These are phyloP conservation scores for Oreochromis mossambicus DNA, from an alignment of 2,797 vertebrate species.

Conservation along the genomic window DNA sequence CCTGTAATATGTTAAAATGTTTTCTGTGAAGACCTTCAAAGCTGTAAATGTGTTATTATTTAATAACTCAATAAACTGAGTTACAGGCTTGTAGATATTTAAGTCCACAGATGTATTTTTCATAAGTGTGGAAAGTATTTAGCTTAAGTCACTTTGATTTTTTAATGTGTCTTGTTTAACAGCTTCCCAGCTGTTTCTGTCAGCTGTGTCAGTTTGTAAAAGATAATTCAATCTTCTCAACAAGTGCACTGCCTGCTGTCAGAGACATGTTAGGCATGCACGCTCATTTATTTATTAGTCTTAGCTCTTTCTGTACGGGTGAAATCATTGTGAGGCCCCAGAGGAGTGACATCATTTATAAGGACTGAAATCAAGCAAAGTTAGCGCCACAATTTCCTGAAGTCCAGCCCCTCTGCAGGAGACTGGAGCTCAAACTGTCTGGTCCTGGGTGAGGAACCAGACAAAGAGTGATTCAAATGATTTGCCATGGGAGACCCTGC, in stretches of 20 bases:
- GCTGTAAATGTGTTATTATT: neutral
- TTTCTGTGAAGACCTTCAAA: neutral
- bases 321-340: neutral
- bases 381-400: neutral
- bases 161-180: fast-evolving
- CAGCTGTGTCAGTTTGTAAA: neutral
- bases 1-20: neutral
- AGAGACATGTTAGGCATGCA: neutral
- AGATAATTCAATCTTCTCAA: neutral
- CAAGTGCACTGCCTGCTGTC: neutral
- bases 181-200: neutral
- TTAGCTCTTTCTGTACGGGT: neutral
- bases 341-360: neutral
- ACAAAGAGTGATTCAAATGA: neutral
- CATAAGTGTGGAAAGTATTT: fast-evolving
- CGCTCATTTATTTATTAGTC: neutral
- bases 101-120: neutral
- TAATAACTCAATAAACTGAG: neutral
- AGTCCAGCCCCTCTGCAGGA: neutral
- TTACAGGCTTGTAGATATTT: neutral
- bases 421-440: fast-evolving
- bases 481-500: neutral
- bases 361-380: neutral
- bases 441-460: neutral
- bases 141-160: neutral